Percentiles rank a stretch among this genome's conserved stretches.
Conservation (phyloP, 2,888 invertebrate species). For the Plagiodera versicolora region DNA sequence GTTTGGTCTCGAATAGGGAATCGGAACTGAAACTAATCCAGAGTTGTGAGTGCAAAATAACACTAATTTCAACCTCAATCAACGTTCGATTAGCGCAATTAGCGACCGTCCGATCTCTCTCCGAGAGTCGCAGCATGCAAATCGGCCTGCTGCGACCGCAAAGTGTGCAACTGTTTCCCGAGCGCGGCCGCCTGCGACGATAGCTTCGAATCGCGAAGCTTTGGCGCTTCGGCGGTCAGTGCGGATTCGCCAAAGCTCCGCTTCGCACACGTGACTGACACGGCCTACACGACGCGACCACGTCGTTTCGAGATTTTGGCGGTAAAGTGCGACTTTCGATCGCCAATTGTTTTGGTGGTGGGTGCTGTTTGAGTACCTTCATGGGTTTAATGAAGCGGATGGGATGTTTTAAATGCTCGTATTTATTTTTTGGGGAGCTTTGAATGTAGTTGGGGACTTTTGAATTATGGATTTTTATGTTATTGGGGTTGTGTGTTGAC, state of each 20-base stretch:
- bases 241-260: constrained; percentile 31
- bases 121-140: constrained; percentile 34
- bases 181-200: constrained; percentile 31
- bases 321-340: constrained; percentile 16
- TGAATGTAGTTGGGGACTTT: not conserved
- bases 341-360: not conserved
- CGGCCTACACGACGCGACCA: constrained; percentile 11
- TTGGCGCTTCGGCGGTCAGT: constrained; percentile 23
- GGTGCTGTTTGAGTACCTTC: not conserved
- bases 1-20: too few species aligned
- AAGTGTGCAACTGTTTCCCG: constrained; percentile 42
- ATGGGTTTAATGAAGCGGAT: not conserved
- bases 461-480: not conserved
- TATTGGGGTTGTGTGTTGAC: too few species aligned
- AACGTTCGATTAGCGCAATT: not conserved
- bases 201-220: constrained; percentile 21
- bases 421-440: not conserved
- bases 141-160: constrained; percentile 40
- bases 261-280: constrained; percentile 22
- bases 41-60: too few species aligned
- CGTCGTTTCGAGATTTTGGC: constrained; percentile 30
- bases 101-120: constrained; percentile 13
- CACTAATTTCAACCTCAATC: too few species aligned
- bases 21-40: too few species aligned
- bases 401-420: not conserved